Conservation (phyloP, 2,797 vertebrate species). For the Novumbra hubbsi region DNA sequence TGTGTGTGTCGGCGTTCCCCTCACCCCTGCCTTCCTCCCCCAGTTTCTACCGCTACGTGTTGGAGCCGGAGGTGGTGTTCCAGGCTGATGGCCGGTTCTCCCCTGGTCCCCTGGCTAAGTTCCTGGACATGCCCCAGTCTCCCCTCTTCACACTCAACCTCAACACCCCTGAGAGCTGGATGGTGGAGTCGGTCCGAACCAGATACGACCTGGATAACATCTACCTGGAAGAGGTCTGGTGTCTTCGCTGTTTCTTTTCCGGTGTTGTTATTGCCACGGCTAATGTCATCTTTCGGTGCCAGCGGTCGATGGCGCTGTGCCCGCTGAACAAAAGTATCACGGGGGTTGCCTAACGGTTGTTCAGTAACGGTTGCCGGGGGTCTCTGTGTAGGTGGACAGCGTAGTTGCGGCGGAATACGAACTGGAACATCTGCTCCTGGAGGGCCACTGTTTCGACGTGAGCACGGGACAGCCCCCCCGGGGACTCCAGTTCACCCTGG, state of each 20-base stretch:
- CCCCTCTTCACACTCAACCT: constrained; percentile 94
- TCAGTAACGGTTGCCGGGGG: not conserved
- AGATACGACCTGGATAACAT: constrained; percentile 98
- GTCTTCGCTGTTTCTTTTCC: not conserved
- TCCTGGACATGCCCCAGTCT: constrained; percentile 96
- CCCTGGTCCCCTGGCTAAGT: constrained; percentile 89
- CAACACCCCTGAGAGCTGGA: constrained; percentile 97
- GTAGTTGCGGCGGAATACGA: constrained; percentile 92
- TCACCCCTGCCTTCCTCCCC: not conserved
- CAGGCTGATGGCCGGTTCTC: constrained; percentile 81
- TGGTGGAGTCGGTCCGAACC: constrained; percentile 95
- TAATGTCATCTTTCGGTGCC: not conserved
- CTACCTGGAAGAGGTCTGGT: constrained; percentile 91
- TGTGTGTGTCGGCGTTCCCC: not conserved
- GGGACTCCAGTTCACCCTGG: constrained; percentile 94
- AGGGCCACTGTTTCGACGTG: constrained; percentile 97
- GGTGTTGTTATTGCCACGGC: not conserved
- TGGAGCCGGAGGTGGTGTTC: constrained; percentile 92
- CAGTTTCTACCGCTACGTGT: constrained; percentile 94
- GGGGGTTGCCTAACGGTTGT: constrained; percentile 5
- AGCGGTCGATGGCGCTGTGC: not conserved
- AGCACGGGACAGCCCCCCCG: constrained; percentile 94
- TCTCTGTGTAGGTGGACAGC: constrained; percentile 38
- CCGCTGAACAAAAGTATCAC: not conserved
- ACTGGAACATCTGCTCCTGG: constrained; percentile 90